Conservation (phyloP, 2,797 vertebrate species). For the Siniperca scherzeri region DNA sequence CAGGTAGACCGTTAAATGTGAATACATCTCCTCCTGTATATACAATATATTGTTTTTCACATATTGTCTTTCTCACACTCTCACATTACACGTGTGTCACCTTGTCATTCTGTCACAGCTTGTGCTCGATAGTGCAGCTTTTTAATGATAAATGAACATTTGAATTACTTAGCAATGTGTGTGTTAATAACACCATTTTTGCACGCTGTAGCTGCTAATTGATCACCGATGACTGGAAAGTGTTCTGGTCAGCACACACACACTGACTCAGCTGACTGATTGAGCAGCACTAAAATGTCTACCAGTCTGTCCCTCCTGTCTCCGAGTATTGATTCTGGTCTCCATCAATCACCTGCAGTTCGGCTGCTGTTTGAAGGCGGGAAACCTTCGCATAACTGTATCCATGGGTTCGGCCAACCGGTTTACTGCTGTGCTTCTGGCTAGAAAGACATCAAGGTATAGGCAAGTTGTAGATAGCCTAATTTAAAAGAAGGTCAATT, state of each 20-base stretch:
- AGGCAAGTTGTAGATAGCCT: neutral
- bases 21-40: neutral
- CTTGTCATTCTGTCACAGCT: conserved; percentile 17
- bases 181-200: neutral
- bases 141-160: neutral
- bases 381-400: conserved; percentile 49
- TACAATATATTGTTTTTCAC: conserved; percentile 3
- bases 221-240: conserved; percentile 55
- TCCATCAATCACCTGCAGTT: conserved; percentile 64
- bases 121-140: conserved; percentile 11
- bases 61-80: conserved; percentile 9
- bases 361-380: conserved; percentile 39
- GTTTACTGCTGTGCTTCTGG: conserved; percentile 23
- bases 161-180: conserved; percentile 6
- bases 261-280: conserved; percentile 57
- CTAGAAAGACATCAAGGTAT: conserved; percentile 2
- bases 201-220: conserved; percentile 42
- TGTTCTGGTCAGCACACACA: conserved; percentile 55
- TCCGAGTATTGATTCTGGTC: conserved; percentile 51
- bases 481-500: conserved; percentile 34
- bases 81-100: conserved; percentile 14
- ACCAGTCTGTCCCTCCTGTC: conserved; percentile 42
- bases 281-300: conserved; percentile 66
- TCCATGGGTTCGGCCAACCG: conserved; percentile 37
- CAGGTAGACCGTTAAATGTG: neutral